phyloP scores from a whole-genome alignment of 2,888 invertebrate species.

The Meiosimyza platycephala region DNA sequence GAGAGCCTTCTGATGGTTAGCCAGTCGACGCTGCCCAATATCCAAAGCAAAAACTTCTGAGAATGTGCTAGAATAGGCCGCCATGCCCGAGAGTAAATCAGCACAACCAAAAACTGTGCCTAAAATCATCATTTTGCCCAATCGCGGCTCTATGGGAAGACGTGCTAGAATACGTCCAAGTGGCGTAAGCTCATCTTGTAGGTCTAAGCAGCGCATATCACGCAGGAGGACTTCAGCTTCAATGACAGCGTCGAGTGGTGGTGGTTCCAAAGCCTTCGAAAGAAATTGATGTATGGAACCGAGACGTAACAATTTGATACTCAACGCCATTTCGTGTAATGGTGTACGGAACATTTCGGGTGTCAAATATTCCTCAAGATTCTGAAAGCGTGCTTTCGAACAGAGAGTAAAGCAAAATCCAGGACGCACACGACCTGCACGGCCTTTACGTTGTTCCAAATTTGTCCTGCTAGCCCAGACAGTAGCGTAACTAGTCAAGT shows the following conservation, averaged over 20 bases:
- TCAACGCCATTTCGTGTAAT: conserved; percentile 92
- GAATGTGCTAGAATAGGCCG: conserved; percentile 94
- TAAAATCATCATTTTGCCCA: conserved; percentile 97
- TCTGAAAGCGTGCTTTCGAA: conserved; percentile 77
- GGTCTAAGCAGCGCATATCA: conserved; percentile 93
- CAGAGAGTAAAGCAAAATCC: conserved; percentile 96
- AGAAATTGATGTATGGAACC: conserved; percentile 95
- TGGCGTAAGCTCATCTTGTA: conserved; percentile 88
- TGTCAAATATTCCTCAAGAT: conserved; percentile 88
- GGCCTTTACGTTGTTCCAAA: conserved; percentile 86
- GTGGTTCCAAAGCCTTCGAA: conserved; percentile 95
- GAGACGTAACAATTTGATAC: conserved; percentile 85
- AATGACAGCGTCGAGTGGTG: conserved; percentile 97
- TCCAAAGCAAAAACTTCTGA: conserved; percentile 93
- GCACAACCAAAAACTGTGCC: conserved; percentile 92
- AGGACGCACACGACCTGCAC: conserved; percentile 94
- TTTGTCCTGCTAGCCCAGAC: conserved; percentile 96
- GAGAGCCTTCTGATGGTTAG: conserved; percentile 85
- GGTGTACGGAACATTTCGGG: conserved; percentile 99
- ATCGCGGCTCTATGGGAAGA: conserved; percentile 93
- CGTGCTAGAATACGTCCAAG: conserved; percentile 93
- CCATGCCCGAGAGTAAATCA: conserved; percentile 92
- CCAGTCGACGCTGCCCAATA: conserved; percentile 79
- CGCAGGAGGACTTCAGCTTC: conserved; percentile 89
- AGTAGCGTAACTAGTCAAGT: conserved; percentile 98